Evolutionary conservation across 2,888 invertebrate species (phyloP).

Genomic region (Dryobotodes eremita): DNA sequence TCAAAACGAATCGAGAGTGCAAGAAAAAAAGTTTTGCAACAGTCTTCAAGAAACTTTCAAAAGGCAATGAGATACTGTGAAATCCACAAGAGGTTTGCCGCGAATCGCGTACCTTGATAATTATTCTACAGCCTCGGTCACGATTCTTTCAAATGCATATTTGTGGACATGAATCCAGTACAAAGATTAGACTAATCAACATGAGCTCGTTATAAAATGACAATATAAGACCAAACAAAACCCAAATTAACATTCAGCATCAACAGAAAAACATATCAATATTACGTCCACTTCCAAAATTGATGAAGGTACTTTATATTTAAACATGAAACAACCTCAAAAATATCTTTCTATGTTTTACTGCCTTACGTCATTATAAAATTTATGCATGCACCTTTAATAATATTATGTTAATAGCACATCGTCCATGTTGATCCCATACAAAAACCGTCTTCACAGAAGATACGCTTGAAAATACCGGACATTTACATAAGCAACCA

Average conservation of each 20-base stretch:
- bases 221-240: neutral
- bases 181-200: slow-evolving; percentile 53
- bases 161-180: slow-evolving; percentile 69
- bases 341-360: slow-evolving; percentile 7
- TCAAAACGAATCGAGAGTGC: slow-evolving; percentile 71
- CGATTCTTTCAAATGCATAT: slow-evolving; percentile 82
- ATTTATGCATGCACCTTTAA: slow-evolving; percentile 58
- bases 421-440: slow-evolving; percentile 11
- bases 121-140: slow-evolving; percentile 85
- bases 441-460: slow-evolving; percentile 40
- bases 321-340: slow-evolving; percentile 5
- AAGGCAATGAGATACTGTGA: slow-evolving; percentile 87
- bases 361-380: slow-evolving; percentile 22
- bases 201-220: neutral
- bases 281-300: slow-evolving; percentile 1
- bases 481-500: slow-evolving; percentile 57
- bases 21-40: slow-evolving; percentile 78
- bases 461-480: slow-evolving; percentile 36
- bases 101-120: slow-evolving; percentile 82
- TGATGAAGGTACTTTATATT: slow-evolving; percentile 17
- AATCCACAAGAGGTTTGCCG: slow-evolving; percentile 80
- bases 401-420: slow-evolving; percentile 51
- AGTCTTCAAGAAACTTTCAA: slow-evolving; percentile 84
- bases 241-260: slow-evolving; percentile 5
- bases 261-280: slow-evolving; percentile 1